These are phyloP conservation scores for Istiophorus platypterus DNA, from an alignment of 2,113 vertebrate species.

Conservation along the genomic window DNA sequence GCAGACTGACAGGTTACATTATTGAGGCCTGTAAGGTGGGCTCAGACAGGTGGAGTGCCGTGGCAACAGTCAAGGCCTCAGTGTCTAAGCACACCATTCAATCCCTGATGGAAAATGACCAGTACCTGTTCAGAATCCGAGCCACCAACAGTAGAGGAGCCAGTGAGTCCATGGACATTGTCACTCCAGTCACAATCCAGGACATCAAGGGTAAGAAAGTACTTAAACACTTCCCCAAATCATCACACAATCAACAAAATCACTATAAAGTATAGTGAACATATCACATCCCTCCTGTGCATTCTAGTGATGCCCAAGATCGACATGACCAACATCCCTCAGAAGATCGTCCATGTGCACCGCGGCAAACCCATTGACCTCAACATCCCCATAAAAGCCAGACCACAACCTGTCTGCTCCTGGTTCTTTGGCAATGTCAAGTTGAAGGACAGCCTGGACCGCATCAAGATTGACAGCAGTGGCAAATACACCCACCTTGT, in stretches of 20 bases:
- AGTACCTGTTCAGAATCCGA: conserved; percentile 95
- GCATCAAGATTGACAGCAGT: conserved; percentile 91
- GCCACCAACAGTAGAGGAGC: conserved; percentile 95
- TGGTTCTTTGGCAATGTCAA: conserved; percentile 93
- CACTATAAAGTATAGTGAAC: background rate
- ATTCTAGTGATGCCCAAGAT: conserved; percentile 91
- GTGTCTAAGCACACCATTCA: conserved; percentile 88
- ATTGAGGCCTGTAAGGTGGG: conserved; percentile 95
- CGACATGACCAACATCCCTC: conserved; percentile 92
- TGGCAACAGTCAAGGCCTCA: conserved; percentile 90
- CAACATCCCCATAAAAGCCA: conserved; percentile 91
- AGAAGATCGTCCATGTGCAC: conserved; percentile 92
- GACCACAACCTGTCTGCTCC: conserved; percentile 89
- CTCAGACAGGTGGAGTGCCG: conserved; percentile 93
- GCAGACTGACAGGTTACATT: conserved; percentile 91
- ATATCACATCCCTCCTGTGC: background rate
- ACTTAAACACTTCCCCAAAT: background rate
- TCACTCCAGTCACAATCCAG: conserved; percentile 92
- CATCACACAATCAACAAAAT: background rate
- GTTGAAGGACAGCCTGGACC: conserved; percentile 94
- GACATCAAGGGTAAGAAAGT: conserved; percentile 90
- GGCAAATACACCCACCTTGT: conserved; percentile 89
- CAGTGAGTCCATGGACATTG: conserved; percentile 93
- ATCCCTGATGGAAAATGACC: conserved; percentile 94
- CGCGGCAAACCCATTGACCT: conserved; percentile 93